Evolutionary conservation across 2,888 invertebrate genomes (phyloP).

Genomic region (Troides helena): DNA sequence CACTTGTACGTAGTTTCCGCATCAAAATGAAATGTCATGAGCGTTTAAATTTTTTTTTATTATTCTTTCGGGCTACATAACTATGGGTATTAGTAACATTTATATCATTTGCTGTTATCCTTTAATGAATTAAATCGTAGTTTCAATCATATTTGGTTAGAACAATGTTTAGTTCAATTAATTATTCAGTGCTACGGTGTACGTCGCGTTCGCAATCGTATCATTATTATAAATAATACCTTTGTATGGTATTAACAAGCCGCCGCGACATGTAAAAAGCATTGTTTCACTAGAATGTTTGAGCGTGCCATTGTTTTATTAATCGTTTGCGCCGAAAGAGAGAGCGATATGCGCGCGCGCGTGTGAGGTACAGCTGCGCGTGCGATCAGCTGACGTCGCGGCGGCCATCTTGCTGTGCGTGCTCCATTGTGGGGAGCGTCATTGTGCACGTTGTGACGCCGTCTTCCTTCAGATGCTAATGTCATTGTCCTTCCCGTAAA

Average conservation of each 20-base stretch:
- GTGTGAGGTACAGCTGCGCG: conserved; percentile 59
- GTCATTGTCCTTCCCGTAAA: conserved; percentile 67
- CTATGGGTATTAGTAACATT: too few species aligned
- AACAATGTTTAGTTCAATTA: too few species aligned
- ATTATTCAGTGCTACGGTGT: not conserved
- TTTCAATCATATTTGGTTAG: not conserved
- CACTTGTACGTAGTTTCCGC: too few species aligned
- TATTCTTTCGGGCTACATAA: too few species aligned
- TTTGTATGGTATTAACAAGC: not conserved
- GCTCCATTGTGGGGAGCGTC: conserved; percentile 67
- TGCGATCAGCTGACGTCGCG: conserved; percentile 75
- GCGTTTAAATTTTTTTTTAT: too few species aligned
- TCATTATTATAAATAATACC: not conserved
- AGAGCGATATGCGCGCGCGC: conserved; percentile 54
- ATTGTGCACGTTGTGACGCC: conserved; percentile 68
- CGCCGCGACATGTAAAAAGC: conserved; percentile 26
- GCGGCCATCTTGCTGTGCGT: conserved; percentile 76
- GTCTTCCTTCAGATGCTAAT: conserved; percentile 64
- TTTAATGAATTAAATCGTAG: not conserved
- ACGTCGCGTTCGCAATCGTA: not conserved
- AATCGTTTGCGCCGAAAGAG: conserved; percentile 59
- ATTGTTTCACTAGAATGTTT: conserved; percentile 65
- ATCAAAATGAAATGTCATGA: too few species aligned
- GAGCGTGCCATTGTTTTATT: conserved; percentile 55
- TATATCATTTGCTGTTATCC: not conserved